Conservation (phyloP, 2,113 vertebrate species). For the human region DNA sequence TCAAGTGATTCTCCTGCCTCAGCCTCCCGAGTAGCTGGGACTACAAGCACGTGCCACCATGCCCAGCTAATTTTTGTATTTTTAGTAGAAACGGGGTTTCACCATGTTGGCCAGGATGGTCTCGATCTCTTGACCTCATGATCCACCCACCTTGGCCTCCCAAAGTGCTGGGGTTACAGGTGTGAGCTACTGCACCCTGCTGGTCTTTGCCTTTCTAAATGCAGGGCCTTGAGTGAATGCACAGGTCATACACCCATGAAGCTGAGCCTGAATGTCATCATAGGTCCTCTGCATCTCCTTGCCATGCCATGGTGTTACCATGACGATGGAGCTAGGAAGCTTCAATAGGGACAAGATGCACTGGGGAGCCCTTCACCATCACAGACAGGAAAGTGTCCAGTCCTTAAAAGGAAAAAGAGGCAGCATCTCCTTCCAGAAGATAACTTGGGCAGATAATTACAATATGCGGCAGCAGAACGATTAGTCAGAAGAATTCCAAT, state of each 20-base stretch:
- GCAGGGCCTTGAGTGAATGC: not conserved
- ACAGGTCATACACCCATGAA: not conserved
- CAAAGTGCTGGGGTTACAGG: too few relatives aligned
- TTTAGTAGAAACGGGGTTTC: too few relatives aligned
- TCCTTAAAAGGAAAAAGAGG: not conserved
- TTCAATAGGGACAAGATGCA: not conserved
- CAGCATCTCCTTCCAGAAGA: not conserved
- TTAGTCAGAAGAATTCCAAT: not conserved
- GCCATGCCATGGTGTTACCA: not conserved
- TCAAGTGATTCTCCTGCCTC: too few relatives aligned
- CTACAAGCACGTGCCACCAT: too few relatives aligned
- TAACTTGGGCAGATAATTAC: not conserved
- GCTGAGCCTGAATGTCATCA: not conserved
- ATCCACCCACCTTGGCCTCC: too few relatives aligned
- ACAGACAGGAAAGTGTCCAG: not conserved
- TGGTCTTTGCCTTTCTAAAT: not conserved
- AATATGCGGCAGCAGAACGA: not conserved
- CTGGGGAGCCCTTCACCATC: not conserved
- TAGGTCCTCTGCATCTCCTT: not conserved
- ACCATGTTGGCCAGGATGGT: too few relatives aligned
- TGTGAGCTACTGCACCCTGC: rapidly evolving
- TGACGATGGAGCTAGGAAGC: not conserved
- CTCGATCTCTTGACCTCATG: too few relatives aligned
- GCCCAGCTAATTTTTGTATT: too few relatives aligned
- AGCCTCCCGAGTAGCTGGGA: too few relatives aligned